These are phyloP conservation scores for Pocota personata DNA, from an alignment of 2,888 invertebrate genomes.

Conservation along the genomic window DNA sequence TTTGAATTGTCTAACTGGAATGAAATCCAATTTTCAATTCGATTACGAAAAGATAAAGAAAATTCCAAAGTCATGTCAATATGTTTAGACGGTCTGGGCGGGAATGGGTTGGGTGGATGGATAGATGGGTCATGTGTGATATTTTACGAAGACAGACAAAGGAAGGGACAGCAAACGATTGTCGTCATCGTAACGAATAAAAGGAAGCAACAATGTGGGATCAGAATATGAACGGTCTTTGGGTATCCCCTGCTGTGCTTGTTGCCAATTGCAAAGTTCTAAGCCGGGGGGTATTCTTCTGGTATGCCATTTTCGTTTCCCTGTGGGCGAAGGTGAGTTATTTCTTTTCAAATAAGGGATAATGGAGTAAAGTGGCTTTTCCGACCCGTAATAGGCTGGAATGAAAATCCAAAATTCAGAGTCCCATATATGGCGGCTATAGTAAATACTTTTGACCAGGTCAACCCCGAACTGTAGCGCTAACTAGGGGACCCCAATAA, in stretches of 20 bases:
- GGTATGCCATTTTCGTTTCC: slow-evolving; percentile 6
- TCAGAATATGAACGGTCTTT: slow-evolving; percentile 21
- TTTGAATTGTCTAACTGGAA: slow-evolving; percentile 60
- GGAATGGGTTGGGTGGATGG: neutral
- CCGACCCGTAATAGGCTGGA: too few species aligned
- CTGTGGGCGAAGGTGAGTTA: slow-evolving; percentile 16
- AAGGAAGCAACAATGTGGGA: slow-evolving; percentile 26
- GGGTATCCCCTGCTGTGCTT: slow-evolving; percentile 36
- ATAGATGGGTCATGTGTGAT: slow-evolving; percentile 40
- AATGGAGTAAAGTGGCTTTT: neutral
- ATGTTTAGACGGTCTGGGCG: slow-evolving; percentile 18
- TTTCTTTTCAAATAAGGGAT: slow-evolving; percentile 22
- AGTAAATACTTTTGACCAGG: too few species aligned
- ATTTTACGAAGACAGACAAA: slow-evolving; percentile 29
- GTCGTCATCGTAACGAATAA: slow-evolving; percentile 28
- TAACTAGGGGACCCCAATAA: too few species aligned
- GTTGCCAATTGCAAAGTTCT: slow-evolving; percentile 54
- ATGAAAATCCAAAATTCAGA: too few species aligned
- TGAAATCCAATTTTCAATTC: slow-evolving; percentile 73
- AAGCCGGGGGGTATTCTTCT: neutral
- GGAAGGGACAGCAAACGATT: slow-evolving; percentile 43
- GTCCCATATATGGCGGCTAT: too few species aligned
- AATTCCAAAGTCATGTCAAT: slow-evolving; percentile 73
- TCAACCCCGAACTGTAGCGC: too few species aligned
- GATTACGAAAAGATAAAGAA: slow-evolving; percentile 73